Conservation (phyloP, 1,140 invertebrate species). For the Megathymus violae region DNA sequence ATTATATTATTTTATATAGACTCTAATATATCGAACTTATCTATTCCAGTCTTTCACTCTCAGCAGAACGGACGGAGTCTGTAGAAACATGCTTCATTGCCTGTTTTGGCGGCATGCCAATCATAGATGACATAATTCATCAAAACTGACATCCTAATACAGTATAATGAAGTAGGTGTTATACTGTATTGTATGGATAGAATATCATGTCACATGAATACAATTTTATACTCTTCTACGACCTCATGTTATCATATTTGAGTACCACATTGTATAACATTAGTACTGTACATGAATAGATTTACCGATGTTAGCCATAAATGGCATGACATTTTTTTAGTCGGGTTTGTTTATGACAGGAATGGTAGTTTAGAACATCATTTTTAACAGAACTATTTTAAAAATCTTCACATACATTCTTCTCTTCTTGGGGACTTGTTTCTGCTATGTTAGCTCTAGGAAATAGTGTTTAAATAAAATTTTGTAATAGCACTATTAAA, state of each 20-base stretch:
- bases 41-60: slow-evolving; percentile 11
- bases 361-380: slow-evolving; percentile 12
- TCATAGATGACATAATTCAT: slow-evolving; percentile 28
- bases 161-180: slow-evolving; percentile 29
- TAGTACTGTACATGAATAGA: slow-evolving; percentile 3
- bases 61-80: slow-evolving; percentile 20
- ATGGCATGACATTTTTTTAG: slow-evolving; percentile 6
- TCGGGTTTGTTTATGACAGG: slow-evolving; percentile 10
- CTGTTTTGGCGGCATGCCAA: slow-evolving; percentile 33
- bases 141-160: slow-evolving; percentile 10
- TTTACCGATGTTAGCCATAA: slow-evolving; percentile 7
- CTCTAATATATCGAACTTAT: slow-evolving; percentile 6
- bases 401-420: neutral
- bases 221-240: slow-evolving; percentile 7
- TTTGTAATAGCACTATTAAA: no score
- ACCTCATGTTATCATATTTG: no score
- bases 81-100: slow-evolving; percentile 29
- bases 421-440: neutral
- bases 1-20: slow-evolving; percentile 22
- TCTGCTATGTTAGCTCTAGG: neutral
- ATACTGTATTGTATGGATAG: slow-evolving; percentile 24
- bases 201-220: slow-evolving; percentile 23
- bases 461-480: neutral
- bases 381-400: neutral
- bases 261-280: slow-evolving; percentile 5